Base-by-base conservation (phyloP, 2,888 invertebrate genomes). In the Diachrysia chrysitis region DNA sequence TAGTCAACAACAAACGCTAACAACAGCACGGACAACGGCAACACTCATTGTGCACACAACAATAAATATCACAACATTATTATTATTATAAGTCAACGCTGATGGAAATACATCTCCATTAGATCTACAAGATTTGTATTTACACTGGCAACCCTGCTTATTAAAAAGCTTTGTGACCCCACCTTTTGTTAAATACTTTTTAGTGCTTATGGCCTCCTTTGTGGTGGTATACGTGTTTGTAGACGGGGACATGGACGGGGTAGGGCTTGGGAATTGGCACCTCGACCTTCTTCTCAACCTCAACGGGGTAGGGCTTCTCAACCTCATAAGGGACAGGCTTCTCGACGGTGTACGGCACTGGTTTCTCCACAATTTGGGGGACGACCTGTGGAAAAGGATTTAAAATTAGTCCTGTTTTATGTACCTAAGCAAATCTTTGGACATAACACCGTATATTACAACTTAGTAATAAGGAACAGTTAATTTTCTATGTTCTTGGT, bases 221-320 rank as follows among this genome's bases (percentile, higher is more conserved):
- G 86, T 96, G 96, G 90, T 97, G 97, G 93, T 97, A 96, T 81
- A 97, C 96, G 90, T 97, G 97, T 88, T 97, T 97, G 94, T 97
- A 97, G 19, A 97, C 96, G 53, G 97, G 97, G 14, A 96, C 96
- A 79, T 97, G 97, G 80, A 97, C 97, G 66, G 97, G 97, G 91
- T 97, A 97, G 7, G 97, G 97, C 86, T 97, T 97, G 82, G 96
- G 96, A 80, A 97, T 96, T 16, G 97, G 96, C 55, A 97, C 96
- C 87, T 96, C 97, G 58, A 97, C 97, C 86, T 96, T 97, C 93
- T 97, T 97, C 76, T 97, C 96, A 32, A 97, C 97, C 89, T 97
- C 96, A 6, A 97, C 97, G 80, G 97, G 97, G 95, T 97, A 97
- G 6, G 97, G 97, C 85, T 96, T 97, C 85, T 97, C 97, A 2